A percentile compares a stretch with the other conserved stretches of the same genome.
These are phyloP conservation scores for Rosalia funebris DNA, from an alignment of 2,888 invertebrate species.

Conservation along the genomic window DNA sequence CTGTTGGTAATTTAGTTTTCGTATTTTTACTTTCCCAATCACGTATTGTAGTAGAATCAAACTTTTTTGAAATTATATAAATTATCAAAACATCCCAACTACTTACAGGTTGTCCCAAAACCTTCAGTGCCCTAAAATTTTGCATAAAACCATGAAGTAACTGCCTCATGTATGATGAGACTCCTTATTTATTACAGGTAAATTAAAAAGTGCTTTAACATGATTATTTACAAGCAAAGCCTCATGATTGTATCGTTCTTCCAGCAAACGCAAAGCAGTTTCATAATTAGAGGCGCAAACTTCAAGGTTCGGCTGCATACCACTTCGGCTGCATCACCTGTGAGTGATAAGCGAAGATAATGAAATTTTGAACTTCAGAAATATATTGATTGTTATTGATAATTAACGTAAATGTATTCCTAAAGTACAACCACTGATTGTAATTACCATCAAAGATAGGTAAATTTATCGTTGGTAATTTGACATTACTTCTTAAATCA, in stretches of 20 bases:
- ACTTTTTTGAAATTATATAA: slow-evolving; percentile 9
- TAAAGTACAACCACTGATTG: not conserved
- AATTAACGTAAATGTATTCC: not conserved
- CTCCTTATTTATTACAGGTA: slow-evolving; percentile 13
- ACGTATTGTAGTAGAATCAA: slow-evolving; percentile 13
- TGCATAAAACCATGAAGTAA: slow-evolving; percentile 4
- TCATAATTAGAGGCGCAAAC: slow-evolving; percentile 17
- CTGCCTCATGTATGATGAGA: slow-evolving; percentile 6
- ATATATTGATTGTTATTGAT: not conserved
- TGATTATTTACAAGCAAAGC: slow-evolving; percentile 10
- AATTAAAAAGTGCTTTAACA: slow-evolving; percentile 19
- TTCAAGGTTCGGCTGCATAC: too few relatives aligned
- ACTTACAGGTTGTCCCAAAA: slow-evolving; percentile 1
- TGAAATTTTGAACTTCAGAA: not conserved
- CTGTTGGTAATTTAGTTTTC: not conserved
- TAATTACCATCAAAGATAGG: not conserved
- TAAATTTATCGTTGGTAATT: not conserved
- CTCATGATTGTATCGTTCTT: slow-evolving; percentile 11
- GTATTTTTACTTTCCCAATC: slow-evolving; percentile 13
- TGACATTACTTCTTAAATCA: not conserved
- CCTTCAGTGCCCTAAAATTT: slow-evolving; percentile 11
- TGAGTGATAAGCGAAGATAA: not conserved
- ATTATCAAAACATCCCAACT: slow-evolving; percentile 12
- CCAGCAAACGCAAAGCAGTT: slow-evolving; percentile 9
- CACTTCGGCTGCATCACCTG: not conserved